Evolutionary conservation across 1,140 invertebrate species (phyloP), one percentile per base, ranked within the genome.

Genomic region (Drosophila pseudoobscura): DNA sequence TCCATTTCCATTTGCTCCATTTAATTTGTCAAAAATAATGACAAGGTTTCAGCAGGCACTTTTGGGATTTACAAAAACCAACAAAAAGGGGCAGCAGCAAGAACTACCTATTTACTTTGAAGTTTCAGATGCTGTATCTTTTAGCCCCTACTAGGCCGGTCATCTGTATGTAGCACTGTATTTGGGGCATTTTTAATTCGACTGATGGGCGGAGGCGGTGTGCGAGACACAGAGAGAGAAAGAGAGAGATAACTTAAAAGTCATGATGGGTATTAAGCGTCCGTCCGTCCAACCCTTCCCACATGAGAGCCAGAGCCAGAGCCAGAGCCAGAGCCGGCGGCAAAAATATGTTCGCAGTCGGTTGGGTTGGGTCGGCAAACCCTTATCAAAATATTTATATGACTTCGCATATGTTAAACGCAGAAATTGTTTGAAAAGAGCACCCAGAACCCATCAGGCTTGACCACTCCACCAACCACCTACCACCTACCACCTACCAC

Each of bases 311-410:
- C 24, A 26, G 24, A 26, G 57, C 66, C 75, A 24, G 24, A 20
- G 20, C 20, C 20, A 20, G 20, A 20, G 20, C 2, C 24, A 26
- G 24, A 26, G 57, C 66, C 75, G 39, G 54, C 43, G 66, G 77
- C 63, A 62, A 80, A 80, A 79, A 80, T 76, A 70, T 85, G 77
- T 85, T 75, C 53, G 56, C 76, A 76, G 75, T 69, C 66, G 65
- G 72, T 65, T 69, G 74, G 24, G 70, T 64, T 66, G 31, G 70
- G 71, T 87, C 66, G 51, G 39, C 66, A 69, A 88, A 89, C 85
- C 85, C 85, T 89, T 89, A 89, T 89, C 85, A 89, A 89, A 89
- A 89, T 80, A 90, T 90, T 87, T 89, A 89, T 89, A 89, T 84
- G 83, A 83, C 70, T 87, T 87, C 79, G 69, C 84, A 89, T 85